phyloP scores from a whole-genome alignment of 2,888 invertebrate species.

The Thelaira solivaga region DNA sequence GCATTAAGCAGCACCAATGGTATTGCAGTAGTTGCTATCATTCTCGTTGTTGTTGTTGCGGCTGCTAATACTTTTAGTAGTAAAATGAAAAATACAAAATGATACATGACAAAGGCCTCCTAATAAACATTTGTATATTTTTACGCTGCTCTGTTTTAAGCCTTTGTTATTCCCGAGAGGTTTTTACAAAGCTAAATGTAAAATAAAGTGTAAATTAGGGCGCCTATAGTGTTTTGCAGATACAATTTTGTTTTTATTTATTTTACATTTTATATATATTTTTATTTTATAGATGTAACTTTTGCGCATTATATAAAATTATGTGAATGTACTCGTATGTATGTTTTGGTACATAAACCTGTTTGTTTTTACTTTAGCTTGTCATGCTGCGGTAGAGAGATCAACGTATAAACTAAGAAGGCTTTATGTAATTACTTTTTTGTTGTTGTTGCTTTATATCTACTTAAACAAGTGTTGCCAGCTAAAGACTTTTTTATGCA shows the following conservation, averaged over 20 bases:
- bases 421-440: background rate
- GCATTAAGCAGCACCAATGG: constrained; percentile 15
- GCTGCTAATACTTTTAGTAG: constrained; percentile 5
- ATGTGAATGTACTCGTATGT: too few species aligned
- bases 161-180: constrained; percentile 53
- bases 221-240: constrained; percentile 65
- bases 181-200: constrained; percentile 60
- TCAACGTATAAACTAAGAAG: constrained; percentile 29
- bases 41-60: constrained; percentile 2
- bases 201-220: constrained; percentile 71
- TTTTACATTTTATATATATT: background rate
- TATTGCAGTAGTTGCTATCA: constrained; percentile 2
- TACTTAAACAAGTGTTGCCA: background rate
- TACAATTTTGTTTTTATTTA: constrained; percentile 27
- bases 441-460: constrained; percentile 14
- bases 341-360: too few species aligned
- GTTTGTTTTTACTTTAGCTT: background rate
- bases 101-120: constrained; percentile 18
- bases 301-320: constrained; percentile 22
- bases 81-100: constrained; percentile 21
- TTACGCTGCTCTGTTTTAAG: constrained; percentile 22
- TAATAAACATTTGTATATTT: background rate
- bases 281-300: background rate
- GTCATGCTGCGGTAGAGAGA: constrained; percentile 48
- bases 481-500: too few species aligned